Conservation (phyloP, 1,140 invertebrate species). For the Zaprionus davidi region DNA sequence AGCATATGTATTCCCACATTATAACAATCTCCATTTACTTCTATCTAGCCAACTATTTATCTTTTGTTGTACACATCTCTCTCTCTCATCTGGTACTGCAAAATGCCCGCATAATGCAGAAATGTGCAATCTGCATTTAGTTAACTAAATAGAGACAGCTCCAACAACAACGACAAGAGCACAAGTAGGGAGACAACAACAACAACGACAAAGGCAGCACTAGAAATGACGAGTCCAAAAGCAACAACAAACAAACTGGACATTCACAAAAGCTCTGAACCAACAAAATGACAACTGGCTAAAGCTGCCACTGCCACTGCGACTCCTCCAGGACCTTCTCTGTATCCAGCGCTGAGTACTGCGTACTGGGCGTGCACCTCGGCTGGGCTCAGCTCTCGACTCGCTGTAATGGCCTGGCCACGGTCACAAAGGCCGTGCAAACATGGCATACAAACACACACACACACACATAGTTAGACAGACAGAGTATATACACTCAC, state of each 20-base stretch:
- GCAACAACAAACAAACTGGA: constrained; percentile 43
- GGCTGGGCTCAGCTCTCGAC: constrained; percentile 12
- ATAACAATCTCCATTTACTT: not conserved
- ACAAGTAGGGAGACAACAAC: constrained; percentile 3
- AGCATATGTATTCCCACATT: not conserved
- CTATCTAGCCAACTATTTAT: not conserved
- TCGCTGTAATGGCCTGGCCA: constrained; percentile 27
- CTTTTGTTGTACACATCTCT: constrained; percentile 16
- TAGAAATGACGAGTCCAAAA: constrained; percentile 10
- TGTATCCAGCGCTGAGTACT: not conserved
- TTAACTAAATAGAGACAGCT: constrained; percentile 37
- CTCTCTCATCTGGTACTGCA: constrained; percentile 10
- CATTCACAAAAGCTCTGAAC: constrained; percentile 40
- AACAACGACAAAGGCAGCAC: constrained; percentile 10
- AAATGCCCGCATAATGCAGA: constrained; percentile 31
- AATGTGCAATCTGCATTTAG: constrained; percentile 47
- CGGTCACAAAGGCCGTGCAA: constrained; percentile 50
- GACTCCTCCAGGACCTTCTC: constrained; percentile 28
- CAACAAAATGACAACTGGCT: constrained; percentile 48
- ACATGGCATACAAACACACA: constrained; percentile 23
- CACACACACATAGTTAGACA: not conserved
- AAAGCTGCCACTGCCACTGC: constrained; percentile 22
- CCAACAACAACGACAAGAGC: not conserved
- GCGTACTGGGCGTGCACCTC: constrained; percentile 30
- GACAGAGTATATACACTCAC: constrained; percentile 7